These are phyloP conservation scores for Macquaria ambigua DNA, from an alignment of 2,113 vertebrate species.

Conservation along the genomic window DNA sequence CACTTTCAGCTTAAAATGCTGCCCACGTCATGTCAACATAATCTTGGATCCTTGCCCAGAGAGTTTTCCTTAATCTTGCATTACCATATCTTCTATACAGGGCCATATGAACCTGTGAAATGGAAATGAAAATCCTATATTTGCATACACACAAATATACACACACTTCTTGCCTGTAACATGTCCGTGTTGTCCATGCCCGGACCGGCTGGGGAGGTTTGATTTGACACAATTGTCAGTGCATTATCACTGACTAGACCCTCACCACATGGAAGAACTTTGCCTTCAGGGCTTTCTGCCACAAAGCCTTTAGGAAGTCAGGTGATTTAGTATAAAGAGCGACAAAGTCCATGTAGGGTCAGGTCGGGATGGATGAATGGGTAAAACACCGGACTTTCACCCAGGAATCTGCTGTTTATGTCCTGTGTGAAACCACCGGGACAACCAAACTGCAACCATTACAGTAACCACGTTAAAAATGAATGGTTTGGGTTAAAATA, in stretches of 20 bases:
- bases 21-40: slow-evolving; percentile 56
- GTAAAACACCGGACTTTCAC: no score
- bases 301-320: no score
- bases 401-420: no score
- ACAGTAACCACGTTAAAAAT: no score
- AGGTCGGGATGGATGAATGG: no score
- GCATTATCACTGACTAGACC: slow-evolving; percentile 1
- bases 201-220: not conserved
- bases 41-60: slow-evolving; percentile 59
- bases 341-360: no score
- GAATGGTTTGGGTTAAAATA: no score
- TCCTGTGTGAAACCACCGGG: no score
- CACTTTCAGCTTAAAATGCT: slow-evolving; percentile 51
- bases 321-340: no score
- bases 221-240: not conserved
- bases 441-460: no score
- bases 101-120: slow-evolving; percentile 32
- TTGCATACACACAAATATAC: not conserved
- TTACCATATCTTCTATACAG: slow-evolving; percentile 60
- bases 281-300: no score
- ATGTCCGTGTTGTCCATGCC: not conserved
- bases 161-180: not conserved
- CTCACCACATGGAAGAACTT: no score
- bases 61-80: slow-evolving; percentile 65
- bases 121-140: slow-evolving; percentile 9